Conservation (phyloP, 2,113 vertebrate genomes). For the Platysternon megacephalum region DNA sequence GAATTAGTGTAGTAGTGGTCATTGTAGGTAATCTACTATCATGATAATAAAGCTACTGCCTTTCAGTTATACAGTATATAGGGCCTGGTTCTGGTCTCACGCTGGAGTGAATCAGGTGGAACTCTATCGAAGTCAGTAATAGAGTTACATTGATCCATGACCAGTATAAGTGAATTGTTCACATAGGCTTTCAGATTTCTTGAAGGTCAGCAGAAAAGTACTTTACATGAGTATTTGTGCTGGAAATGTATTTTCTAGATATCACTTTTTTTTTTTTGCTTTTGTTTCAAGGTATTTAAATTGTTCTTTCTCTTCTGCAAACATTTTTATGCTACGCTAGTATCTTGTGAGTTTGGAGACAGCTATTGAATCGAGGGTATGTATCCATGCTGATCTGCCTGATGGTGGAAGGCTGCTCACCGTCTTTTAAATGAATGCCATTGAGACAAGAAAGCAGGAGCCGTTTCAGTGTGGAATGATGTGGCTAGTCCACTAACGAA, state of each 20-base stretch:
- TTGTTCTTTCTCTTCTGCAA: neutral
- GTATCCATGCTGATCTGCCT: neutral
- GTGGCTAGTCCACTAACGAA: slow-evolving; percentile 46
- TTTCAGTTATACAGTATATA: neutral
- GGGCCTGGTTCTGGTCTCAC: neutral
- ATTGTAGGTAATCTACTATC: neutral
- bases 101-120: neutral
- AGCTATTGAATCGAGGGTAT: slow-evolving; percentile 12
- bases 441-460: slow-evolving; percentile 32
- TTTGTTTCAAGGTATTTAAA: neutral
- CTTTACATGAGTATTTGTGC: neutral
- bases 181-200: neutral
- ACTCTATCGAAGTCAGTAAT: neutral
- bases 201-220: neutral
- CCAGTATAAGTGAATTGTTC: neutral
- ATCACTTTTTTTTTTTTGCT: neutral
- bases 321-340: neutral
- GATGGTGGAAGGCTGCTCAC: neutral
- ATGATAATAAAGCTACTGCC: neutral
- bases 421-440: slow-evolving; percentile 39
- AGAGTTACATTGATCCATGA: neutral
- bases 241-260: neutral
- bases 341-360: slow-evolving; percentile 32
- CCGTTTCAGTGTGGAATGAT: slow-evolving; percentile 31
- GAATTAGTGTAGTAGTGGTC: neutral